Base-by-base conservation (phyloP, 2,113 vertebrate genomes). In the Synchiropus splendidus region DNA sequence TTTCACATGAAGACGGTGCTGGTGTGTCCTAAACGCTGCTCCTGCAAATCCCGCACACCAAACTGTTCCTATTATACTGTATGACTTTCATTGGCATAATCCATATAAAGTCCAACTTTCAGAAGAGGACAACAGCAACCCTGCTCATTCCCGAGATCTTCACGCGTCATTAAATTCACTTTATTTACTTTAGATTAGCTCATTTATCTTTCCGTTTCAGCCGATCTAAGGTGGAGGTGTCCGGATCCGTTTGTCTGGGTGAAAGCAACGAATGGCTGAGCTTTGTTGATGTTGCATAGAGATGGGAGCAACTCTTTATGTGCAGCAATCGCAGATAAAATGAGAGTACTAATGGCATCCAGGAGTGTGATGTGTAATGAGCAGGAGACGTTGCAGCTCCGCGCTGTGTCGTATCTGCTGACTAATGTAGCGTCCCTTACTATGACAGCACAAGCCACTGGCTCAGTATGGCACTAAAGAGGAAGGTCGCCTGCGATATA, bases 371-470 rank as follows among this genome's bases (percentile, higher is more conserved):
- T 38, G 41, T 15, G 45, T 61, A 64, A 70, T 61, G 51, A 57
- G 51, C 30, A 41, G 47, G 51, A 54, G 56, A 46, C 48, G 51
- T 49, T 40, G 51, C 47, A 65, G 47, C 48, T 72, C 66, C 55
- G 61, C 68, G 65, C 61, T 72, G 69, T 55, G 61, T 61, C 34
- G 17, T 65, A 64, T 35, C 54, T 56, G 59, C 46, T 56, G 72
- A 77, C 65, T 75, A 75, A 80, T 73, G 74, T 53, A 51, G 64
- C 58, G 2, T 63, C 48, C 38, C 57, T 48, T 52, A 45, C 52
- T 42, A 58, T 42, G 46, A 57, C 40, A 40, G 54, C n/a, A 16
- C 44, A 39, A 48, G 41, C 48, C 41, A 45, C 58, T 39, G 63
- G 45, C 51, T 63, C 46, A 16, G 42, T 39, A 31, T 16, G 31